Evolutionary conservation across 2,888 invertebrate genomes (phyloP), one percentile per base, ranked within the genome.

Genomic region (Macrosiphum euphorbiae): DNA sequence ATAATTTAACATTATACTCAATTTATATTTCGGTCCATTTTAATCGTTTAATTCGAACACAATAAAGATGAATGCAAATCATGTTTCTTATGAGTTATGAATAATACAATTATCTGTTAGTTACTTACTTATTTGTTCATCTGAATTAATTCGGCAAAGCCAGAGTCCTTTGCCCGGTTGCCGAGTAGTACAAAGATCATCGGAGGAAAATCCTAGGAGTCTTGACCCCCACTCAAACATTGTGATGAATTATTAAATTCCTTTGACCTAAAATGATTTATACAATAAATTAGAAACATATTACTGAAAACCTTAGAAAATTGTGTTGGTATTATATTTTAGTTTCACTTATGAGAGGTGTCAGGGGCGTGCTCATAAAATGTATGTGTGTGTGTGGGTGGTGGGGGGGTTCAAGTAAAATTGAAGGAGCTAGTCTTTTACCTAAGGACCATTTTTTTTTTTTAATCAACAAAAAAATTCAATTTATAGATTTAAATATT

Each of bases 161-260:
- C 93, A 93, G 8, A 89, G 47, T 61, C 93, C 90, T 90, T 93
- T 93, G 35, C 47, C 85, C 8, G 85, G 85, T 50, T 85, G 90
- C 50, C 84, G 90, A 7, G 58, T 47, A 24, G 55, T 50, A 86
- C 93, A 93, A 26, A 93, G 35, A 11, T 93, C 85, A 24, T 89
- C 61, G 5, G 93, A 93, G 28, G 93, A 93, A 61, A 90, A 90
- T 86, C 85, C 90, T 26, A 90, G 84, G 35, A 93, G 50, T 20
- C 89, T 90, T n/a, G 93, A 90, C 47, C 93, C 89, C 93, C 93
- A 93, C 58, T 90, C 89, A 35, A 93, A 93, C 93, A 93, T 93
- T 26, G 35, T 86, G 58, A 58, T 58, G 78, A 1, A 20, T 86
- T 58, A 47, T 58, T 55, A 47, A 78, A 78, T 78, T 78, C 20